A percentile compares a stretch with the other conserved stretches of the same genome.
phyloP scores from a whole-genome alignment of 2,797 vertebrate genomes.

The Danio jaintianensis region DNA sequence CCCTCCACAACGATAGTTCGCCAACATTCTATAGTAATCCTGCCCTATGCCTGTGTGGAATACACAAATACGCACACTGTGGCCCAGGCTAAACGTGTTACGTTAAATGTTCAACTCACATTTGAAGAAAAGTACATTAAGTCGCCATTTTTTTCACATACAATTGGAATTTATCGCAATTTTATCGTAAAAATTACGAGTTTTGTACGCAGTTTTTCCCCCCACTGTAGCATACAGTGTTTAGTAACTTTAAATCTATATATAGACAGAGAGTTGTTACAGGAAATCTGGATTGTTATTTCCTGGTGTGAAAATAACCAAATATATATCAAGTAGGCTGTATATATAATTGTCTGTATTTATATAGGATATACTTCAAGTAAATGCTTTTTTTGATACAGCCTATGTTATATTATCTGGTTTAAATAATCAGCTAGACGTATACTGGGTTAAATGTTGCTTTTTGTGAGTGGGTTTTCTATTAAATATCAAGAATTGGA shows the following conservation, averaged over 20 bases:
- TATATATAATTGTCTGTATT: no score
- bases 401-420: no score
- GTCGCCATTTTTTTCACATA: neutral
- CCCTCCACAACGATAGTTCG: constrained; percentile 53
- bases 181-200: neutral
- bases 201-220: neutral
- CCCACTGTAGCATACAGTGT: neutral
- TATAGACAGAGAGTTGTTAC: neutral
- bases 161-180: neutral
- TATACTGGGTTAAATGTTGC: no score
- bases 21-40: constrained; percentile 37
- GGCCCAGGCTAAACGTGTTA: neutral
- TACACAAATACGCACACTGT: neutral
- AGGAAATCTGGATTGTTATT: neutral
- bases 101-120: neutral
- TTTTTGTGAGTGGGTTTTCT: neutral
- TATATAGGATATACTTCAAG: no score
- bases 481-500: no score
- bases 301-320: neutral
- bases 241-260: neutral
- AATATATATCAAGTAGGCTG: no score
- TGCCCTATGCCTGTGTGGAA: constrained; percentile 46
- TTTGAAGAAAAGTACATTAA: neutral
- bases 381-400: no score
- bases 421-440: neutral